Base-by-base conservation (phyloP, 1,140 invertebrate species). In the Meloidogyne exigua region DNA sequence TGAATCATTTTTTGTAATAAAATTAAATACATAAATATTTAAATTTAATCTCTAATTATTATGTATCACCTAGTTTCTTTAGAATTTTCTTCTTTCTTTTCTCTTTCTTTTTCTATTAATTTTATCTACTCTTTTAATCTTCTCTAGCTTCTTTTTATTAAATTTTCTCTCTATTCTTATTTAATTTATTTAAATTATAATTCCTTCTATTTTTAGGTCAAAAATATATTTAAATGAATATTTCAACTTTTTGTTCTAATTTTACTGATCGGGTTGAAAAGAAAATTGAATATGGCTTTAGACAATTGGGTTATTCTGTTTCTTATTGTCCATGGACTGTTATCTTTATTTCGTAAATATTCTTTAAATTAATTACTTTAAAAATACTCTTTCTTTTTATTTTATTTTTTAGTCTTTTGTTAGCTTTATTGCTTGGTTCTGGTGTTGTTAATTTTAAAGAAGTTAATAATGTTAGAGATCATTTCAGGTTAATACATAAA, bases 381-480 rank as follows among this genome's bases (percentile, higher is more conserved):
- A n/a, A n/a, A n/a, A n/a, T n/a, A n/a, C n/a, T n/a, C n/a, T n/a
- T n/a, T n/a, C n/a, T n/a, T n/a, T n/a, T n/a, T n/a, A n/a, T n/a
- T n/a, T 25, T 2, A 39, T 21, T 32, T 72, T 36, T 42, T 36
- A 84, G 85, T 49, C 64, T 71, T 26, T 32, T 82, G 7, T 69
- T 68, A 69, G 79, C 84, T 2, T 18, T 84, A 21, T 3, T 84
- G 4, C 76, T 87, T 25, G 68, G 74, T 42, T 80, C 75, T 15
- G 84, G 84, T 62, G 84, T 82, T 12, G 69, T 85, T 13, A 81
- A 87, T 21, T 87, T 87, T 65, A 84, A 84, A 64, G 85, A 87
- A 81, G 85, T 87, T 5, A 87, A 87, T 76, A 84, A 87, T 82
- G 85, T 87, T 25, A 70, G 85, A 68, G 85, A 87, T 62, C 72